Evolutionary conservation across 2,888 invertebrate genomes (phyloP).

Genomic region (Ormyrus nitidulus): DNA sequence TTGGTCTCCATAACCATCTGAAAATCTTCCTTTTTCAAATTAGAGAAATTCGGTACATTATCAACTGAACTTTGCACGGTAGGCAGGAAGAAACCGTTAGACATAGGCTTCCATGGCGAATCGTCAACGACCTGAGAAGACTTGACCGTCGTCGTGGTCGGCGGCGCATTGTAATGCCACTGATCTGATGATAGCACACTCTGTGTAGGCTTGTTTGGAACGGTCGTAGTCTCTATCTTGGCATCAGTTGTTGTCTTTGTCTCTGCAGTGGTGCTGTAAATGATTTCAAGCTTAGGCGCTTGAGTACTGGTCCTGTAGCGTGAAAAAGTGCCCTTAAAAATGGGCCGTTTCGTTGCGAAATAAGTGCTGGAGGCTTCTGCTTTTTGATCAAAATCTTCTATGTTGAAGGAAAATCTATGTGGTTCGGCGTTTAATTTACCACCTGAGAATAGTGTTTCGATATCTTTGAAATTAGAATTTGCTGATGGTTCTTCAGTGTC

Average conservation of each 20-base stretch:
- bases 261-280: slow-evolving; percentile 59
- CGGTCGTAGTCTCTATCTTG: slow-evolving; percentile 61
- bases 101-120: slow-evolving; percentile 39
- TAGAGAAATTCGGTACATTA: slow-evolving; percentile 1
- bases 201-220: slow-evolving; percentile 61
- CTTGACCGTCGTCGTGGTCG: slow-evolving; percentile 56
- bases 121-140: neutral
- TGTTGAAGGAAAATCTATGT: slow-evolving; percentile 68
- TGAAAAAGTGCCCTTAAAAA: slow-evolving; percentile 52
- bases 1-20: slow-evolving; percentile 32
- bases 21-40: slow-evolving; percentile 38
- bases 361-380: slow-evolving; percentile 55
- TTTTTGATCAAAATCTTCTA: slow-evolving; percentile 60
- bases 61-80: slow-evolving; percentile 12
- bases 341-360: slow-evolving; percentile 52
- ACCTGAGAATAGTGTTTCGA: neutral
- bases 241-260: slow-evolving; percentile 21
- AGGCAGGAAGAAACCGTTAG: slow-evolving; percentile 26
- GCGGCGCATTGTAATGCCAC: slow-evolving; percentile 75
- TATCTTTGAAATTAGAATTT: neutral
- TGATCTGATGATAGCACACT: slow-evolving; percentile 66
- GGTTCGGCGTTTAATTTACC: slow-evolving; percentile 60
- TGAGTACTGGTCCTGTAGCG: slow-evolving; percentile 50
- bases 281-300: slow-evolving; percentile 59
- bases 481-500: neutral